Evolutionary conservation across 2,113 vertebrate species (phyloP).

Genomic region (Ginglymostoma cirratum): DNA sequence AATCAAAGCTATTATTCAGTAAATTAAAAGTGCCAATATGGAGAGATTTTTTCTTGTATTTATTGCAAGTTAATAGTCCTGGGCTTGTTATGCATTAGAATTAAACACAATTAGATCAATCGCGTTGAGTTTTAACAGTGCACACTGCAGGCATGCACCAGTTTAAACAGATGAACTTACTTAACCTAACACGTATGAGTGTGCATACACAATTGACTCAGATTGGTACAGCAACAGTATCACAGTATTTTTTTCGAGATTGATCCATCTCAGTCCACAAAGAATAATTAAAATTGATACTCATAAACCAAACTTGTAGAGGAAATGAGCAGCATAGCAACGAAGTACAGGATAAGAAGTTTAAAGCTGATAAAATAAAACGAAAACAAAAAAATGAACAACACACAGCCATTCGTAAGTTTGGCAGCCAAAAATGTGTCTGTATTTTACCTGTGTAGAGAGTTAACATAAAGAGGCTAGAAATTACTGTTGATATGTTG

Average conservation of each 20-base stretch:
- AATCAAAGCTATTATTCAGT: slow-evolving; percentile 36
- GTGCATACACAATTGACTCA: slow-evolving; percentile 24
- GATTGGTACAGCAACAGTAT: background rate
- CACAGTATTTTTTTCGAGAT: background rate
- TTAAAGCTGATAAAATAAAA: background rate
- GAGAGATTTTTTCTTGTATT: slow-evolving; percentile 5
- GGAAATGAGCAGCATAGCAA: background rate
- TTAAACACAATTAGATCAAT: slow-evolving; percentile 35
- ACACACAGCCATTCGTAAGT: background rate
- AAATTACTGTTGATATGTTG: background rate
- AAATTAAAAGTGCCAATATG: slow-evolving; percentile 33
- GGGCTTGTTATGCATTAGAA: slow-evolving; percentile 1
- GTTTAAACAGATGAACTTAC: background rate
- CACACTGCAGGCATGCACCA: background rate
- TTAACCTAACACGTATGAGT: slow-evolving; percentile 18
- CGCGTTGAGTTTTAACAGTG: background rate
- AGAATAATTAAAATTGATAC: background rate
- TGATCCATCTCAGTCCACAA: background rate
- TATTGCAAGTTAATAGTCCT: slow-evolving; percentile 26
- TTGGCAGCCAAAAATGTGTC: background rate
- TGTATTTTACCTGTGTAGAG: background rate
- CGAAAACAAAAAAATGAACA: background rate
- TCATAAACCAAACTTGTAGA: background rate
- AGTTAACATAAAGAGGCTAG: background rate
- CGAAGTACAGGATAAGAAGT: background rate